Evolutionary conservation across 92 coral and sea anemone species (phyloP).

Genomic region (Micromussa lordhowensis): DNA sequence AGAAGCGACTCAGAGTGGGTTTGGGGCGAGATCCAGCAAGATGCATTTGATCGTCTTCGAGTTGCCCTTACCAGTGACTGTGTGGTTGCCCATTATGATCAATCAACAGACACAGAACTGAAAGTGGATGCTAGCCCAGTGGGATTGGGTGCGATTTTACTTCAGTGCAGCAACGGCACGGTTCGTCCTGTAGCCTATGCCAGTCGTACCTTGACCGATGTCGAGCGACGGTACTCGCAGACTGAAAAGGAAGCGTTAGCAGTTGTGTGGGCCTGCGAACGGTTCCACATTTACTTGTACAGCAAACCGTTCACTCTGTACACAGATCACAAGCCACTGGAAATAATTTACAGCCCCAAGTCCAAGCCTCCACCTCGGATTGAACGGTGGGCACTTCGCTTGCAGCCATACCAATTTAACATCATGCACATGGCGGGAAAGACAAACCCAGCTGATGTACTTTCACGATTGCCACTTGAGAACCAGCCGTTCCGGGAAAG

Average conservation of each 20-base stretch:
- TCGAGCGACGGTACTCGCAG: not conserved
- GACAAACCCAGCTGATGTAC: slow-evolving; percentile 48
- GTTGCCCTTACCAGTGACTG: slow-evolving; percentile 17
- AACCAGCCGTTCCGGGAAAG: slow-evolving; percentile 43
- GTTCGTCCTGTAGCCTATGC: slow-evolving; percentile 28
- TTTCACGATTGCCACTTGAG: slow-evolving; percentile 35
- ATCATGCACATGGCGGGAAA: slow-evolving; percentile 25
- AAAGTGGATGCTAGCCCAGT: slow-evolving; percentile 38
- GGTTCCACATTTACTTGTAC: not conserved
- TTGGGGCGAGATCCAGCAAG: not conserved
- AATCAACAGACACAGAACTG: not conserved
- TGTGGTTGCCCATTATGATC: slow-evolving; percentile 25
- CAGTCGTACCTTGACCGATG: slow-evolving; percentile 21
- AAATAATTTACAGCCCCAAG: slow-evolving; percentile 4
- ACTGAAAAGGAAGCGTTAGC: not conserved
- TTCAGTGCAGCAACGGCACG: not conserved
- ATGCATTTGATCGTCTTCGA: slow-evolving; percentile 9
- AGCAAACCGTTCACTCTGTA: not conserved
- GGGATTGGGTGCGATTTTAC: slow-evolving; percentile 26
- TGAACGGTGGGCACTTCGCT: slow-evolving; percentile 6
- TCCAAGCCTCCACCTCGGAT: slow-evolving; percentile 10
- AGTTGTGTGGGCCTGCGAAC: not conserved
- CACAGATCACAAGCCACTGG: not conserved
- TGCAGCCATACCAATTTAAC: not conserved
- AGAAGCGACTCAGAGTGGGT: slow-evolving; percentile 5